Percentiles rank a stretch among this genome's conserved stretches.
Conservation (phyloP, 2,797 vertebrate genomes). For the Coendou prehensilis region DNA sequence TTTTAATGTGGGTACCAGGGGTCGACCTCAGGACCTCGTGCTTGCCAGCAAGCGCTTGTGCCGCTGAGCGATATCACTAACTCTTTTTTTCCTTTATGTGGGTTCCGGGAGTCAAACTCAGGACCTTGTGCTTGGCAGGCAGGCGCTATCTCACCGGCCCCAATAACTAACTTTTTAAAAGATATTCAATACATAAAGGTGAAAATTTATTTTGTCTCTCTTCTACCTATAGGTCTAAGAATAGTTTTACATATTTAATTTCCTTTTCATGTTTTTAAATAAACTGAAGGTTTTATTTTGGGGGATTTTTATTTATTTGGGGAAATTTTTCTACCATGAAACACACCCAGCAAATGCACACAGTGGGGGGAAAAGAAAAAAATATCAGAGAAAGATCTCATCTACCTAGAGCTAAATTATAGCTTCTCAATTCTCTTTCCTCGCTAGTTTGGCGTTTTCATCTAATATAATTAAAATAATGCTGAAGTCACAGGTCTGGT, state of each 20-base stretch:
- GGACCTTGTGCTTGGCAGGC: too few relatives aligned
- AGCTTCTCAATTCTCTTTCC: background rate
- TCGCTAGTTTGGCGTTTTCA: slow-evolving; percentile 56
- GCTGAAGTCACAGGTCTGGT: slow-evolving; percentile 56
- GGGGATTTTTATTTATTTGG: slow-evolving; percentile 31
- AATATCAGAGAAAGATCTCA: background rate
- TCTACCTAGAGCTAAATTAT: background rate
- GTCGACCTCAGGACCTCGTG: too few relatives aligned
- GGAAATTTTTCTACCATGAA: slow-evolving; percentile 50
- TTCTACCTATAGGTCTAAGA: slow-evolving; percentile 9
- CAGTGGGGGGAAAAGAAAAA: background rate
- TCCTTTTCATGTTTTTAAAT: slow-evolving; percentile 16
- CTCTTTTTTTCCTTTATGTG: too few relatives aligned
- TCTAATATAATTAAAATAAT: slow-evolving; percentile 71
- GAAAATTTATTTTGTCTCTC: slow-evolving; percentile 20
- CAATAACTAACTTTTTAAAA: background rate
- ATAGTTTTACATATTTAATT: slow-evolving; percentile 10
- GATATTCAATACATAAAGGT: slow-evolving; percentile 12
- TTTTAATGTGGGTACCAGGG: too few relatives aligned
- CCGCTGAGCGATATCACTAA: too few relatives aligned
- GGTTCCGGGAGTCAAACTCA: too few relatives aligned
- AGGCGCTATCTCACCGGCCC: too few relatives aligned
- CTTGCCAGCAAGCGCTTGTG: too few relatives aligned
- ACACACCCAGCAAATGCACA: background rate
- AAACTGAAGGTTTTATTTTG: background rate